Evolutionary conservation across 1,140 invertebrate genomes (phyloP), one percentile per base, ranked within the genome.

Genomic region (Drosophila ambigua): DNA sequence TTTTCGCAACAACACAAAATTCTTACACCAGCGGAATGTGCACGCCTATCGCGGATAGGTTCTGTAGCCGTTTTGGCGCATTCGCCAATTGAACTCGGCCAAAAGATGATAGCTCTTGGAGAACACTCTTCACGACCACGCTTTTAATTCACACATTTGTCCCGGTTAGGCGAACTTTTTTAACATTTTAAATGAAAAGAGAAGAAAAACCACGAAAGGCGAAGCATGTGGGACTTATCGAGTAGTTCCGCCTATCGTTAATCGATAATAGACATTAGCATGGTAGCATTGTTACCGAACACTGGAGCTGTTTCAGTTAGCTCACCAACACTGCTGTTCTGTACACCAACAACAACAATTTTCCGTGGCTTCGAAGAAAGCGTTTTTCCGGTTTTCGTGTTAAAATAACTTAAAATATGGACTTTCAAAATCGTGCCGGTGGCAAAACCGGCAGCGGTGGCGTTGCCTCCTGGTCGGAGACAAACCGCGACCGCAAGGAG

Each of bases 381-480:
- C 44, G 7, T 71, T 71, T 73, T 41, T 1, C 13, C 4, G 41
- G 11, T 9, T 62, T 62, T 41, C 41, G 9, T 55, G 4, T 31
- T n/a, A 26, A 24, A 59, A 60, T 5, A 39, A 59, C 39, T 57
- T 8, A 71, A 43, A 66, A 26, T 69, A 98, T 99, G 98, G 98
- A 99, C 94, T 99, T 98, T 72, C 98, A 99, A 95, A 98, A 99
- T 93, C 94, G 98, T 64, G 97, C 98, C 73, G 99, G 99, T 79
- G 98, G 98, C 8, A 99, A 99, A 94, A 99, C 99, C 7, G 99
- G 99, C 9, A 96, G 97, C 45, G 99, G 99, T 83, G 99, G 99
- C 31, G 98, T 99, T 20, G 99, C 99, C 74, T 99, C 98, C 84
- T 99, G 98, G 96, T 99, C 98, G 0, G 99, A 99, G 93, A 97